Evolutionary conservation across 2,888 invertebrate species (phyloP), one percentile per base, ranked within the genome.

Genomic region (Marasmarcha lunaedactyla): DNA sequence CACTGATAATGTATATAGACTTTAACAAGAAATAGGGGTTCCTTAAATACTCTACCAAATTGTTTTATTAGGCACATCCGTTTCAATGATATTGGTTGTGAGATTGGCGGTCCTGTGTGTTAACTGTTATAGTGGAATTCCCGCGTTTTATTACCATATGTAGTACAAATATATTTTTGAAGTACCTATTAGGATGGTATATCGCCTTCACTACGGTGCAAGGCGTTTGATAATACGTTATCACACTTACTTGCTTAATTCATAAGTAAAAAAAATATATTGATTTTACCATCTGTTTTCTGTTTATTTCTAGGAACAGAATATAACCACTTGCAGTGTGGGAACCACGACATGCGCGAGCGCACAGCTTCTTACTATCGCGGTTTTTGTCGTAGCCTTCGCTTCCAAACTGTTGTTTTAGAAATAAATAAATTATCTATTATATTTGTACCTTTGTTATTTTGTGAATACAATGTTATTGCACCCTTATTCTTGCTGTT

Each of bases 381-480:
- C 63, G n/a, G 47, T 52, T 35, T 33, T 62, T 15, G 36, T 66
- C 36, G 46, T 52, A 13, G 44, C 52, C 15, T 39, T 62, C 40
- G 47, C 39, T 10, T 45, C 49, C 38, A 47, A 47, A 34, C 44
- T 56, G 36, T 44, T 61, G 27, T 48, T 50, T 43, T 60, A 45
- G 56, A 54, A 47, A 20, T n/a, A 30, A 7, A 20, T 2, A 27
- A 11, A 39, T 34, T 35, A 12, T 14, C 20, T 20, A 33, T 25
- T 15, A 25, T 26, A 65, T 74, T 76, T 77, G 59, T 77, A 78
- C 67, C 63, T 74, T 78, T 74, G 73, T 73, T 74, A 78, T 56
- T 67, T 68, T 69, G 54, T 55, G 59, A 78, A 70, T 78, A 72
- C 74, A 78, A 71, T 34, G 38, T 61, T 70, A 68, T 76, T 76